Base-by-base conservation (phyloP, 1,140 invertebrate species). In the Solen grandis region DNA sequence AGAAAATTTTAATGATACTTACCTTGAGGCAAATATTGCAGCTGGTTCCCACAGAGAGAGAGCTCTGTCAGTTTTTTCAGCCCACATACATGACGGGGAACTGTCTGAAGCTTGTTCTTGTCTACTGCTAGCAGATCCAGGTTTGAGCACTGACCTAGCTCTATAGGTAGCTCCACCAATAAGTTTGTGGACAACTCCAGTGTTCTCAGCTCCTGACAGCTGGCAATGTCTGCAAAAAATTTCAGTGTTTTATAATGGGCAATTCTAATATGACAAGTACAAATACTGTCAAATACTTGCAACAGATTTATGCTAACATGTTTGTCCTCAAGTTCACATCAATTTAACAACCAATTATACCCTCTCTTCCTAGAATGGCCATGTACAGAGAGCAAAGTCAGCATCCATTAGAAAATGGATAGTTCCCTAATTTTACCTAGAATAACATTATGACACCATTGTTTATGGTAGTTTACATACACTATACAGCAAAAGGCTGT, bases 21-120 rank as follows among this genome's bases (percentile, higher is more conserved):
- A 75, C 72, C 27, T 35, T 41, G 57, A 38, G 72, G 72, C n/a
- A 75, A 41, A 63, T 63, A 75, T 63, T 75, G 50, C 25, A 75
- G 29, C n/a, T 16, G 13, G 36, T 75, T 75, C 8, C 72, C 72
- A 33, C 57, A 57, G 22, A 75, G 36, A 19, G 72, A 75, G 3
- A 75, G 25, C 3, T 75, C 72, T 35, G 36, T 41, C 13, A 75
- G 33, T 31, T 50, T 52, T 16, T n/a, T 27, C 36, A 75, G n/a
- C 25, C 35, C 13, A 41, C 55, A 75, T 13, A 75, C 57, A 63
- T 75, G 72, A 38, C 72, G 55, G 46, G 72, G 72, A 38, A 75
- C 62, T 46, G 29, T 5, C 5, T 52, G 5, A 14, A 75, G 36
- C n/a, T 27, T 63, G 38, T 75, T 75, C 29, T 63, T 75, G 33